Evolutionary conservation across 2,888 invertebrate genomes (phyloP), one percentile per base, ranked within the genome.

Genomic region (Pachliopta kotzebuea): DNA sequence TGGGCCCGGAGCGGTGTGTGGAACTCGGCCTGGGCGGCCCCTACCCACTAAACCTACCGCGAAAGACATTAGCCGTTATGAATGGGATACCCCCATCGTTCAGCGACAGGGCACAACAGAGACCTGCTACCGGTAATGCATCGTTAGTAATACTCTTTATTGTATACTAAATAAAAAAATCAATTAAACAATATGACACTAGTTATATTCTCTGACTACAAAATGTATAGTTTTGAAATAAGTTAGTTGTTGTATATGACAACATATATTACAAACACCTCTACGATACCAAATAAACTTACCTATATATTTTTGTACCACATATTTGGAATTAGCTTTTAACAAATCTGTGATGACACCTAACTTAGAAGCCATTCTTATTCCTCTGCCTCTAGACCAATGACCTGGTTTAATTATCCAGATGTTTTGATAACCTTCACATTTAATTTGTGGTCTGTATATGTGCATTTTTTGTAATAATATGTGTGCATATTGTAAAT

Each of bases 271-370:
- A n/a, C 4, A 45, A 4, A 45, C 18, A 45, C n/a, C n/a, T 18
- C 18, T 17, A 17, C 18, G 17, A 18, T 42, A 42, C 18, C 50
- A 21, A 52, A 9, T 21, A 21, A 1, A 77, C 85, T 78, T 85
- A 96, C 97, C 97, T 70, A 98, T 96, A 78, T 98, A 98, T 88
- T 98, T 98, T 83, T 98, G 98, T 11, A 97, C 94, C 31, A 98
- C 94, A 83, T 95, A 97, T 88, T 94, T 93, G 69, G 92, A 91
- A 58, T 90, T 92, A 62, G 93, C 92, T 62, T 88, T 90, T 3
- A 95, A 83, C 72, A 94, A 87, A 54, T 94, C 93, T 66, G 95
- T 85, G 70, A 98, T 96, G 56, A 95, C 95, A 66, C 94, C 94
- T 66, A 97, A 86, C 69, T 94, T 94, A 74, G 95, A 94, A 71